Conservation (phyloP, 2,888 invertebrate species). For the Linyphia triangularis region DNA sequence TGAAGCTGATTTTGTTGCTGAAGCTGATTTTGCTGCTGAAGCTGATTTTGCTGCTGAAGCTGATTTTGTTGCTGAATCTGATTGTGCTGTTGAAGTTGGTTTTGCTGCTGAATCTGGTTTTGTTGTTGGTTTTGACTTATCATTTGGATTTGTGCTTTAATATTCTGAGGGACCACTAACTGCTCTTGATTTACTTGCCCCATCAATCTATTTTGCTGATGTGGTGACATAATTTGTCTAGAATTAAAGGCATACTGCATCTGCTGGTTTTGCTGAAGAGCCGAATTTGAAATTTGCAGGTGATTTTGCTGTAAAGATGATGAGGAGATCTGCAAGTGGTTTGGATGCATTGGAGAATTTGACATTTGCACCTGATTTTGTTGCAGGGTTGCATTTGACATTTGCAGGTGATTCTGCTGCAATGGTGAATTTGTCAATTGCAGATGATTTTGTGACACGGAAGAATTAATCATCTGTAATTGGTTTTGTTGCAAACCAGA, state of each 20-base stretch:
- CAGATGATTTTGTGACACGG: conserved; percentile 36
- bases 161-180: conserved; percentile 7
- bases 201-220: conserved; percentile 45
- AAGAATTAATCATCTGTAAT: conserved; percentile 30
- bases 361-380: conserved; percentile 33
- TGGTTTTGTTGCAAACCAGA: conserved; percentile 22
- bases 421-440: conserved; percentile 19
- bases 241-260: conserved; percentile 55
- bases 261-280: conserved; percentile 44
- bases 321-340: conserved; percentile 14
- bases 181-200: conserved; percentile 52
- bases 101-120: conserved; percentile 45
- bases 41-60: conserved; percentile 76
- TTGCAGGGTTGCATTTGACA: conserved; percentile 18
- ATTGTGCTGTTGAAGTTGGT: conserved; percentile 74
- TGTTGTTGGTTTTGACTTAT: conserved; percentile 76
- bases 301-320: conserved; percentile 28
- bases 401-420: conserved; percentile 33
- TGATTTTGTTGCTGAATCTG: conserved; percentile 76
- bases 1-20: conserved; percentile 58
- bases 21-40: conserved; percentile 77
- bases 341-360: conserved; percentile 21
- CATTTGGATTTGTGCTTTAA: conserved; percentile 68
- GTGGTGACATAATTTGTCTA: conserved; percentile 39
- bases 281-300: conserved; percentile 24